These are phyloP conservation scores for Halcyon smyrnensis DNA, from an alignment of 2,797 vertebrate genomes.

Conservation along the genomic window DNA sequence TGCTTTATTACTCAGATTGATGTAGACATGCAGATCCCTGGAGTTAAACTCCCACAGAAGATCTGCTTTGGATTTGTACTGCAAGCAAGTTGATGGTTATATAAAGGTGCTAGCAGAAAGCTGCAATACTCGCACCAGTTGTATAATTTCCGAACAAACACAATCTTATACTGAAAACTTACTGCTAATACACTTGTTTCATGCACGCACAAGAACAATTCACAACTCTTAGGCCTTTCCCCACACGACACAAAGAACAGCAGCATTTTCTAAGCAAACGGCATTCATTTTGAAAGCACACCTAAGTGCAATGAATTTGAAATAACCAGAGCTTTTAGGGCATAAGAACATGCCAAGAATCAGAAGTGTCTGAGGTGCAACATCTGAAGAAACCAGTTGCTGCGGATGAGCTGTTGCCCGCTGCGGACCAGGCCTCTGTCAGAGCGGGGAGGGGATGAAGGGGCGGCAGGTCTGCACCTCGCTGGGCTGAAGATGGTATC, in stretches of 20 bases:
- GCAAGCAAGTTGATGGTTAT: neutral
- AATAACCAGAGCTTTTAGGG: neutral
- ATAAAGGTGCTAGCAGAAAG: neutral
- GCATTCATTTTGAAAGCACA: neutral
- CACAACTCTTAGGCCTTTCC: neutral
- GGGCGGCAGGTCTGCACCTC: neutral
- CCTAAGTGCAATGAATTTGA: neutral
- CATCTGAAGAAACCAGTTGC: neutral
- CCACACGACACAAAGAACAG: neutral
- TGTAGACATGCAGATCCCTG: neutral
- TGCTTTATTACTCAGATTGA: neutral
- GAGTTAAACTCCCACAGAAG: conserved; percentile 17
- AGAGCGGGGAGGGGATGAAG: neutral
- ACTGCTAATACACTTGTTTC: neutral
- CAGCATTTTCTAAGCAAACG: neutral
- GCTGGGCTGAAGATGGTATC: neutral
- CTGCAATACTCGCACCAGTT: neutral
- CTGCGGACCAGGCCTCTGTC: rapidly evolving
- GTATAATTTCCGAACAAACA: conserved; percentile 4
- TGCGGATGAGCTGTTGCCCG: neutral
- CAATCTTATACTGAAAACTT: neutral
- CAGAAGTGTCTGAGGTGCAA: neutral
- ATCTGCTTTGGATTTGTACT: neutral
- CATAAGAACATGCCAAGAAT: neutral
- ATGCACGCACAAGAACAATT: neutral